A percentile compares a stretch with the other conserved stretches of the same genome.
phyloP scores from a whole-genome alignment of 1,140 invertebrate species.

The Bombus soroeensis region DNA sequence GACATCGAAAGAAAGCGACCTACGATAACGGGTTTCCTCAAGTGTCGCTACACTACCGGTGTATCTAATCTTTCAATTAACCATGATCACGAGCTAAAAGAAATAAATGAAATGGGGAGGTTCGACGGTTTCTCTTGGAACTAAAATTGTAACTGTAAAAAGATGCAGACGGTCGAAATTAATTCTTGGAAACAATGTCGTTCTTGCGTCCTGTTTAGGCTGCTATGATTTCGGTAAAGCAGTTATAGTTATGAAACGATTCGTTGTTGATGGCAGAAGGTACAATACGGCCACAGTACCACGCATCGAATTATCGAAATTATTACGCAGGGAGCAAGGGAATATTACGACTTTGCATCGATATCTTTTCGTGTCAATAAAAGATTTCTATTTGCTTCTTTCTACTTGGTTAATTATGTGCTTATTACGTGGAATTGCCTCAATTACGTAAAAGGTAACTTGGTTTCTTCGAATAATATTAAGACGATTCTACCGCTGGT shows the following conservation, averaged over 20 bases:
- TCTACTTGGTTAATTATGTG: too few species aligned
- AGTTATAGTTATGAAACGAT: slow-evolving; percentile 37
- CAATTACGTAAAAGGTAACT: neutral
- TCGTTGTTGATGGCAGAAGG: slow-evolving; percentile 35
- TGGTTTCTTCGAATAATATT: neutral
- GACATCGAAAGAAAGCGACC: slow-evolving; percentile 4
- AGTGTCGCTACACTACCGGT: neutral
- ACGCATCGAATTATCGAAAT: slow-evolving; percentile 6
- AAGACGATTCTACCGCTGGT: neutral
- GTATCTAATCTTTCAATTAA: slow-evolving; percentile 42
- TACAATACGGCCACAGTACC: neutral
- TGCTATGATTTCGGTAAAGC: slow-evolving; percentile 1
- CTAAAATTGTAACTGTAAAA: too few species aligned
- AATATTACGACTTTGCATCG: neutral
- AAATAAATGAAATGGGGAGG: neutral
- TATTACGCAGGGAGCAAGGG: neutral
- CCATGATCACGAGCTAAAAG: neutral
- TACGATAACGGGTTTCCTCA: neutral
- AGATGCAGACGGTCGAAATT: neutral
- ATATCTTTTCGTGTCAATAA: neutral
- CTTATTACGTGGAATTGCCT: too few species aligned
- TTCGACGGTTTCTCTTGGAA: too few species aligned
- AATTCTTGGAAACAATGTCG: neutral
- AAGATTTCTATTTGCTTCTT: too few species aligned
- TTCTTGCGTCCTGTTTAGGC: neutral